These are phyloP conservation scores for Dicaeum eximium DNA, from an alignment of 2,113 vertebrate species.

Conservation along the genomic window DNA sequence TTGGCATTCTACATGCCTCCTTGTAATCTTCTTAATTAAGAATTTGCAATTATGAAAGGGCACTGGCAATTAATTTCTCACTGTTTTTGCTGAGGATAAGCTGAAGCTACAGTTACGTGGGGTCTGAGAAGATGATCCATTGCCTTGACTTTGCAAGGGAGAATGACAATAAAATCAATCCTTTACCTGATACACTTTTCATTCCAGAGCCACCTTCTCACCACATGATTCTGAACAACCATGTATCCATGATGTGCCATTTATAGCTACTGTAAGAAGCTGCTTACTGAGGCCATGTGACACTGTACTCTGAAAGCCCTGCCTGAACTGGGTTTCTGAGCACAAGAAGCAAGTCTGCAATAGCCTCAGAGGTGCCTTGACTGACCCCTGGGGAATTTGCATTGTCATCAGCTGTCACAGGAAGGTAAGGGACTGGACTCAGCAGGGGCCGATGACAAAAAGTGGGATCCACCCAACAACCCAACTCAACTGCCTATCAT, in stretches of 20 bases:
- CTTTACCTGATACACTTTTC: background rate
- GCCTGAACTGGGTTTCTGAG: background rate
- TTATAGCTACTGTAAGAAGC: background rate
- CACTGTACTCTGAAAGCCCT: background rate
- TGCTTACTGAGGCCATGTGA: background rate
- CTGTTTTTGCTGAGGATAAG: background rate
- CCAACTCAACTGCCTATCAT: background rate
- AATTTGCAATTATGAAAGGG: background rate
- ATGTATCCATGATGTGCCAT: background rate
- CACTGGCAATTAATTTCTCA: background rate
- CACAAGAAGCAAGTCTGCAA: background rate
- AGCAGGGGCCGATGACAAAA: background rate
- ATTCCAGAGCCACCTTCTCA: background rate
- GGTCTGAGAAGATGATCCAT: background rate
- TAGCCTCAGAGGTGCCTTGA: background rate
- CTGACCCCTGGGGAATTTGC: background rate
- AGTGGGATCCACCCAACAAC: background rate
- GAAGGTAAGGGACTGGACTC: background rate
- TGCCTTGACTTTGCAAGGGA: background rate
- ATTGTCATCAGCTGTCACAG: background rate
- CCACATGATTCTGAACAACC: background rate
- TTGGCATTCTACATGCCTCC: background rate
- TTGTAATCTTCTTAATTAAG: background rate
- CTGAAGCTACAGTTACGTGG: background rate
- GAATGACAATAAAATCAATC: background rate